Base-by-base conservation (phyloP, 2,888 invertebrate species). In the Epinotia ramella region DNA sequence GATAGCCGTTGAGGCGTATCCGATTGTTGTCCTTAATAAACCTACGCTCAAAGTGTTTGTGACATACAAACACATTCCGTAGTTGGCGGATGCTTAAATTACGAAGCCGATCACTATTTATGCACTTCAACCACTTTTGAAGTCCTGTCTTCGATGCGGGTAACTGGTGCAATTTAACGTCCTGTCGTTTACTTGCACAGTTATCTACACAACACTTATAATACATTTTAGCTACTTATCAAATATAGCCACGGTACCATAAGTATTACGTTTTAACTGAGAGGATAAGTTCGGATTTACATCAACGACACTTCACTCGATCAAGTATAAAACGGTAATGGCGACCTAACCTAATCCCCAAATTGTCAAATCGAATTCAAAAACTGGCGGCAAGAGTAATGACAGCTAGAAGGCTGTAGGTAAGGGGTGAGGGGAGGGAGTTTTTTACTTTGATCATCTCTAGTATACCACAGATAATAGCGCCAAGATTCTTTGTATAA, bases 31-130 rank as follows among this genome's bases (percentile, higher is more conserved):
- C 53, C 5, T 53, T 63, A 3, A 71, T 33, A 13, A 71, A 71
- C 12, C 53, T 63, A 63, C 33, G 33, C 18, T 71, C 71, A 63
- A 63, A 71, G 16, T 71, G 70, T 28, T 71, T 71, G n/a, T 71
- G 70, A 33, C 70, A 71, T 12, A 63, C 70, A 63, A 71, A 71
- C 53, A 71, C 40, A n/a, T 60, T 70, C 28, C 70, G 70, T 12
- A 70, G 60, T 62, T 63, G 18, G 1, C 20, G 12, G 12, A 53
- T 28, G 53, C n/a, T 49, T n/a, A 49, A 53, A 28, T 16, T 70
- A 18, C 12, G 24, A 62, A 70, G 70, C 33, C 63, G 62, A 63
- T 63, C 70, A 71, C 70, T 71, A 18, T 53, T 63, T 2, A 63
- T 71, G 12, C 63, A 71, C 53, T 63, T 53, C 18, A 71, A 33